These are phyloP conservation scores for Gobio occitaniae DNA, from an alignment of 2,797 vertebrate genomes.

Conservation along the genomic window DNA sequence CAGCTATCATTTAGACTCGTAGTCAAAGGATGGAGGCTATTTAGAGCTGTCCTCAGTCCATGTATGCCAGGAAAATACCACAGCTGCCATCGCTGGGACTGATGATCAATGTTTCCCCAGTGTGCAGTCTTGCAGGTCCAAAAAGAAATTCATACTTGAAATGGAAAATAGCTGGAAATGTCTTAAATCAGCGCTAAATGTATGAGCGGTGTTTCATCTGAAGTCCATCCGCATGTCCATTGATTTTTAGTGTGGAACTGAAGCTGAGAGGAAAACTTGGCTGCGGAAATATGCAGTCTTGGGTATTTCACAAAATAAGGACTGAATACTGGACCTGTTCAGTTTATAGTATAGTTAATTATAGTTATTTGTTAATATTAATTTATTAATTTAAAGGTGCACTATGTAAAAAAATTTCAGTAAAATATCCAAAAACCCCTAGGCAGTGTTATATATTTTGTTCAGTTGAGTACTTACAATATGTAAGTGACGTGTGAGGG, in stretches of 20 bases:
- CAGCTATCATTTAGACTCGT: slow-evolving; percentile 39
- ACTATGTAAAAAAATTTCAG: too few relatives aligned
- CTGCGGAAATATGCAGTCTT: neutral
- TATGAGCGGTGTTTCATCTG: neutral
- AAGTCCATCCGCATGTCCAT: neutral
- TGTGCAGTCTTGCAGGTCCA: neutral
- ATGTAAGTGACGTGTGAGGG: too few relatives aligned
- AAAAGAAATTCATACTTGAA: neutral
- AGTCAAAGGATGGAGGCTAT: slow-evolving; percentile 32
- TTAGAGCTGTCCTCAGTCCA: slow-evolving; percentile 11
- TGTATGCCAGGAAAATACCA: slow-evolving; percentile 7
- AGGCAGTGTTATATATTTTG: too few relatives aligned
- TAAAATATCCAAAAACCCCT: too few relatives aligned
- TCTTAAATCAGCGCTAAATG: slow-evolving; percentile 21
- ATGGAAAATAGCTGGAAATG: neutral
- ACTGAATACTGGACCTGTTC: neutral
- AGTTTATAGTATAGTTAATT: too few relatives aligned
- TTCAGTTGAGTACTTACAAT: too few relatives aligned
- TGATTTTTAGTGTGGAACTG: slow-evolving; percentile 6
- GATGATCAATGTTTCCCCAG: slow-evolving; percentile 8
- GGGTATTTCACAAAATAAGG: neutral
- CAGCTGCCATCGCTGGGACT: neutral
- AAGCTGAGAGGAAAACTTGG: neutral
- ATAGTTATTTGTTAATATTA: neutral
- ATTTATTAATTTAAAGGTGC: neutral